Conservation (phyloP, 2,888 invertebrate species). For the Nomada ferruginata region DNA sequence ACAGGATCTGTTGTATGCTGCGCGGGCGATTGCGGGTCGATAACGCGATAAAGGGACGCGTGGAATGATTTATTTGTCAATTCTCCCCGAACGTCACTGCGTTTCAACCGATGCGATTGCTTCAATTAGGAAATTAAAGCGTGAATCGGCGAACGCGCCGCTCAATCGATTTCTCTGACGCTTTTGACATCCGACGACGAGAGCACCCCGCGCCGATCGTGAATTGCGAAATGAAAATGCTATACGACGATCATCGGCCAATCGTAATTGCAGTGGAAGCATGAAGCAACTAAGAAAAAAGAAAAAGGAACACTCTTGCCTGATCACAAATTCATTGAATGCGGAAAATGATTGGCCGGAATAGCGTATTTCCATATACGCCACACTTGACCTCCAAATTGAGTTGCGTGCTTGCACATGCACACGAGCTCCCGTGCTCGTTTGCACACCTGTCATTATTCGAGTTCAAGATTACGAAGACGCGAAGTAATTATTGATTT, state of each 20-base stretch:
- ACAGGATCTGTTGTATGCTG: background rate
- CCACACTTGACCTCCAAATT: slow-evolving; percentile 49
- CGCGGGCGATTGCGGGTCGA: background rate
- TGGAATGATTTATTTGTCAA: slow-evolving; percentile 27
- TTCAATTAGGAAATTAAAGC: slow-evolving; percentile 30
- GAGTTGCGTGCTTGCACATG: slow-evolving; percentile 9
- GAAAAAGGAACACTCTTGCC: background rate
- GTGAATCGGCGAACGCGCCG: background rate
- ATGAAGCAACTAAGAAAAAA: background rate
- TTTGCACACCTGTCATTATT: slow-evolving; percentile 49
- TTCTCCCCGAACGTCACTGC: background rate
- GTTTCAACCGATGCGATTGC: background rate
- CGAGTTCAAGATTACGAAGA: slow-evolving; percentile 59
- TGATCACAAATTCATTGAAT: background rate
- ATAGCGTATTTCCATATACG: background rate
- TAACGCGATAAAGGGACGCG: background rate
- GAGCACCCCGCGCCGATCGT: too few species aligned
- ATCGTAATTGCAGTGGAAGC: background rate
- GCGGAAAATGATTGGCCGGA: background rate
- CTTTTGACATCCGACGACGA: background rate
- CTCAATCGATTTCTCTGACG: background rate
- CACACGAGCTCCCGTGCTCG: slow-evolving; percentile 5
- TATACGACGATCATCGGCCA: background rate
- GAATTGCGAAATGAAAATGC: slow-evolving; percentile 22
- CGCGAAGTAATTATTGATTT: slow-evolving; percentile 66